Conservation (phyloP, 2,113 vertebrate species). For the Synchiropus splendidus region DNA sequence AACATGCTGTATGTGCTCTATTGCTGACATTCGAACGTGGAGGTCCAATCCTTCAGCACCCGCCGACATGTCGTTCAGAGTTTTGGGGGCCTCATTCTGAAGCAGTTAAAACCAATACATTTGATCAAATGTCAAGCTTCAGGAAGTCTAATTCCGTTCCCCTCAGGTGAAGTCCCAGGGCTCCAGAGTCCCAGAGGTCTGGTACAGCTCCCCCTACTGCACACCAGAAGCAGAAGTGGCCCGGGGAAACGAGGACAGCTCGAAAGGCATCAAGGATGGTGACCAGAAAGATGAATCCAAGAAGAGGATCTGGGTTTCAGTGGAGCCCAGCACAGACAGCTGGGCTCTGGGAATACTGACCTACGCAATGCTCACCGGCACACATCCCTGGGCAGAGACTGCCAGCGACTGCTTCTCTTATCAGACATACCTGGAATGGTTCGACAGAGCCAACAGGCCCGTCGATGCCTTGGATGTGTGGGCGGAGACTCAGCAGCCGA, state of each 20-base stretch:
- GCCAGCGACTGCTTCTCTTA: slow-evolving; percentile 63
- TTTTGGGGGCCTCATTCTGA: no score
- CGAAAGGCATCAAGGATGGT: background rate
- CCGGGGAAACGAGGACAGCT: slow-evolving; percentile 24
- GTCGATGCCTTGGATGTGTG: slow-evolving; percentile 22
- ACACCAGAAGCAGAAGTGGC: slow-evolving; percentile 70
- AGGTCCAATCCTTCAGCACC: no score
- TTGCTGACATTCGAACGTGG: background rate
- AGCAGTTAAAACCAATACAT: no score
- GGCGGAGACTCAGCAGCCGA: slow-evolving; percentile 4
- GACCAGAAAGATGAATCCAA: slow-evolving; percentile 9
- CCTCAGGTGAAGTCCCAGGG: slow-evolving; percentile 64
- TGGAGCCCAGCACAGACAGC: slow-evolving; percentile 71
- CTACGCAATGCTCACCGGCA: slow-evolving; percentile 73
- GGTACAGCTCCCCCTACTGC: slow-evolving; percentile 71
- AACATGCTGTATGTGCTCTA: background rate
- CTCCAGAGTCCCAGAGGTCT: slow-evolving; percentile 61
- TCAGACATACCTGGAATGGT: slow-evolving; percentile 67
- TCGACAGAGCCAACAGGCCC: slow-evolving; percentile 21
- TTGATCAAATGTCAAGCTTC: no score
- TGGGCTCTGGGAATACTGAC: slow-evolving; percentile 81
- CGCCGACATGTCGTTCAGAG: no score
- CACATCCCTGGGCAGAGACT: slow-evolving; percentile 73
- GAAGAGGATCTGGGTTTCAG: slow-evolving; percentile 42
- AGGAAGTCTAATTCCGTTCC: background rate